Percentiles rank a stretch among this genome's conserved stretches.
Evolutionary conservation across 1,140 invertebrate genomes (phyloP).

Genomic region (Lepidotrigona ventralis): DNA sequence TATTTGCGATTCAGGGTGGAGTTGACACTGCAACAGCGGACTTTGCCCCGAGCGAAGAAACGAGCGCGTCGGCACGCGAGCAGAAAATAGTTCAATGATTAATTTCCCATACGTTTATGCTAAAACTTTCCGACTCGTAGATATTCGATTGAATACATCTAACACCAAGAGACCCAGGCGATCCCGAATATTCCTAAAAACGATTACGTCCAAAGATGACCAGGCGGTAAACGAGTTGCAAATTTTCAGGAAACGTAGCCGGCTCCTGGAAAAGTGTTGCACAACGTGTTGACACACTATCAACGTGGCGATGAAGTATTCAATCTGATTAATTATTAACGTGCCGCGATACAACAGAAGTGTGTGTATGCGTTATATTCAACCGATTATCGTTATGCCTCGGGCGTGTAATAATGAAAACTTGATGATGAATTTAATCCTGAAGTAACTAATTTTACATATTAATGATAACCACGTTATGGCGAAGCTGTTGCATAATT

Average conservation of each 20-base stretch:
- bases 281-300: no score
- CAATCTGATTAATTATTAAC: no score
- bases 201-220: no score
- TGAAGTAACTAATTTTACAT: conserved; percentile 40
- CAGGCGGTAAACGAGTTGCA: no score
- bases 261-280: no score
- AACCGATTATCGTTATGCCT: conserved; percentile 20
- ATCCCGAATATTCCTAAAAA: not conserved
- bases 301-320: no score
- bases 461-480: conserved; percentile 29
- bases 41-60: conserved; percentile 47
- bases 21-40: conserved; percentile 48
- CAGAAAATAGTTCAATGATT: conserved; percentile 37
- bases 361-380: conserved; percentile 14
- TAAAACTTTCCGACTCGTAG: conserved; percentile 27
- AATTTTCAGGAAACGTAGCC: no score
- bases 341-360: not conserved
- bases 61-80: conserved; percentile 10
- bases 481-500: conserved; percentile 29
- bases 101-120: conserved; percentile 61
- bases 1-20: conserved; percentile 69
- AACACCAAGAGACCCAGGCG: not conserved
- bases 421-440: conserved; percentile 38
- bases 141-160: conserved; percentile 5
- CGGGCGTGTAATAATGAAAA: conserved; percentile 9